Evolutionary conservation across 2,888 invertebrate species (phyloP), one percentile per base, ranked within the genome.

Genomic region (Sycophila texana): DNA sequence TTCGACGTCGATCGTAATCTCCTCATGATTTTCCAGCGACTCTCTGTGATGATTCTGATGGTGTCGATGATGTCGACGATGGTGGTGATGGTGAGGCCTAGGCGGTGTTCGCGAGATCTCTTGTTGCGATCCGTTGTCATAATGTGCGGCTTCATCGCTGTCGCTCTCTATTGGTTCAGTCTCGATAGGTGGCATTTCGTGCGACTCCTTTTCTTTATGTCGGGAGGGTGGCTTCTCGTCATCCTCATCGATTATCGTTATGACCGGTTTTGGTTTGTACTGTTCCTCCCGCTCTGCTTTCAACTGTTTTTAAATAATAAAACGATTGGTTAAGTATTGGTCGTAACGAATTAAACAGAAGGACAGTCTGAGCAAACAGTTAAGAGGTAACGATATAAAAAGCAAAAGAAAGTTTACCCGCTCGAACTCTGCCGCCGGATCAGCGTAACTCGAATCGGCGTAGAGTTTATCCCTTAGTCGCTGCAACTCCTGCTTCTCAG

Each of bases 221-320:
- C 91, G 90, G 75, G 89, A 89, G 47, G 86, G 82, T 20, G 86
- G 84, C 68, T 90, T 90, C 10, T 91, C 91, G 53, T 90, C 90
- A 20, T 91, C 90, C 82, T 91, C 91, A 76, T 89, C 89, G 58
- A 91, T 89, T 79, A 92, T 91, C 75, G 91, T 91, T 83, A 97
- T 94, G 74, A 97, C 92, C 83, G 97, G 93, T 86, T 95, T 94
- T 73, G 98, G 97, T 89, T 94, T 94, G 91, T 97, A 96, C 88
- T 94, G 94, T 87, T 95, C 96, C 88, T 97, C 97, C 68, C 95
- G 93, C 89, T 95, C 95, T 84, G 93, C 93, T 88, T 95, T 93
- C 83, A 93, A 90, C 94, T 94, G 85, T 39, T 39, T 39, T 10
- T 16, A 86, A 86, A 74, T 67, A 60, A 60, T n/a, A 60, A 22